Conservation (phyloP, 1,140 invertebrate genomes). For the Trachymyrmex cornetzi region DNA sequence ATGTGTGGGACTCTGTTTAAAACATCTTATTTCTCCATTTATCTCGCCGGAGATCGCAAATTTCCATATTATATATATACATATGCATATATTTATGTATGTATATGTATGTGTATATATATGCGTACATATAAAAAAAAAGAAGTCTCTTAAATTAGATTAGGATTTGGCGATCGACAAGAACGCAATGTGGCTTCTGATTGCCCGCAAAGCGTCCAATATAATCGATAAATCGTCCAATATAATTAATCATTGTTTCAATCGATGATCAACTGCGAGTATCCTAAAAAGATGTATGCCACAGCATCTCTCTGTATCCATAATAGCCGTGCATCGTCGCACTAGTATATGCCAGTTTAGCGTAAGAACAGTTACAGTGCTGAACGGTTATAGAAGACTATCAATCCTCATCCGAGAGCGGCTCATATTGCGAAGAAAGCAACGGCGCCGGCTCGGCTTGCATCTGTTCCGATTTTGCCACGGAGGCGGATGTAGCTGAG, state of each 20-base stretch:
- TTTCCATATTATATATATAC: conserved; percentile 23
- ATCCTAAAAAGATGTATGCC: conserved; percentile 48
- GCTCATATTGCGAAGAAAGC: conserved; percentile 94
- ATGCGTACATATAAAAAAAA: conserved; percentile 44
- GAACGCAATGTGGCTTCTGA: conserved; percentile 61
- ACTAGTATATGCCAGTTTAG: not conserved
- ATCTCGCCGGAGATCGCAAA: conserved; percentile 40
- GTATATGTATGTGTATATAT: not conserved
- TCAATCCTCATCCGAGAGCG: conserved; percentile 95
- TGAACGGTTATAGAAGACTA: conserved; percentile 66
- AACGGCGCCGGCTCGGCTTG: conserved; percentile 92
- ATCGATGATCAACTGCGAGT: conserved; percentile 41
- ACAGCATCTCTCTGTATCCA: conserved; percentile 37
- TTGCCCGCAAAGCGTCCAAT: conserved; percentile 36
- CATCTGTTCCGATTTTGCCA: conserved; percentile 83
- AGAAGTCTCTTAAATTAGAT: conserved; percentile 52
- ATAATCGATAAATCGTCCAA: conserved; percentile 58
- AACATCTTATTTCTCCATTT: conserved; percentile 59
- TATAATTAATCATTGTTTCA: conserved; percentile 33
- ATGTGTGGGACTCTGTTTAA: conserved; percentile 61
- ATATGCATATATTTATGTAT: not conserved
- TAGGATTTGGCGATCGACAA: conserved; percentile 65
- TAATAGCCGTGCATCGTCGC: conserved; percentile 9
- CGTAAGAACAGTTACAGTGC: conserved; percentile 9
- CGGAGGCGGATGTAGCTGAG: conserved; percentile 75